Conservation (phyloP, 2,113 vertebrate species). For the Rhagologus leucostigma region DNA sequence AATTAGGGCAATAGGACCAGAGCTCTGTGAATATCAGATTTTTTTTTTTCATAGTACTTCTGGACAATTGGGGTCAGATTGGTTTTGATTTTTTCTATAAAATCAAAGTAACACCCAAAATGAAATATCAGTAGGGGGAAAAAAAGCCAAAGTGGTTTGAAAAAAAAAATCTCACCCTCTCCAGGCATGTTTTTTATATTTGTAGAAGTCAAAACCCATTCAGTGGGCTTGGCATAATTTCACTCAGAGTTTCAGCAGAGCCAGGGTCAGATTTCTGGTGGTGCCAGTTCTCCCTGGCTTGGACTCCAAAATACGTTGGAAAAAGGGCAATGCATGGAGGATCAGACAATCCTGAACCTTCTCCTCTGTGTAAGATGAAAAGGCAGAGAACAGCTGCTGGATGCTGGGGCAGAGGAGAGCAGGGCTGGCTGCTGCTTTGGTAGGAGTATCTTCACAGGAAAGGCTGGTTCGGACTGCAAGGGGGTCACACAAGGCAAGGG, state of each 20-base stretch:
- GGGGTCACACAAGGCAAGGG: not conserved
- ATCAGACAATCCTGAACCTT: not conserved
- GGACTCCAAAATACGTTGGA: not conserved
- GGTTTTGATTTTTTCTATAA: slow-evolving; percentile 43
- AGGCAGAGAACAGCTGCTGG: not conserved
- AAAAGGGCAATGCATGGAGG: not conserved
- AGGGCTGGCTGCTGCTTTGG: not conserved
- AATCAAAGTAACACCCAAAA: slow-evolving; percentile 26
- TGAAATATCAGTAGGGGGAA: not conserved
- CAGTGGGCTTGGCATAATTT: not conserved
- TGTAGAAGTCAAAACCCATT: not conserved
- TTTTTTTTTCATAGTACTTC: not conserved
- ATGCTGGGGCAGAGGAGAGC: not conserved
- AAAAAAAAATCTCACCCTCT: not conserved
- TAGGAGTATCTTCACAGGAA: not conserved
- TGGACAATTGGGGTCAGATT: slow-evolving; percentile 52
- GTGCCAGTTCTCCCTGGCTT: not conserved
- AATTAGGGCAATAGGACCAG: slow-evolving; percentile 53
- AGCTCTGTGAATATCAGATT: not conserved
- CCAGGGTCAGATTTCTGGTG: not conserved
- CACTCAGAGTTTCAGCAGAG: not conserved
- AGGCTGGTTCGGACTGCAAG: not conserved
- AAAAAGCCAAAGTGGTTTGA: not conserved
- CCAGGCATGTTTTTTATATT: not conserved
- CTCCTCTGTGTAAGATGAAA: not conserved